Evolutionary conservation across 1,140 invertebrate genomes (phyloP), one percentile per base, ranked within the genome.

Genomic region (Seison nebaliae): DNA sequence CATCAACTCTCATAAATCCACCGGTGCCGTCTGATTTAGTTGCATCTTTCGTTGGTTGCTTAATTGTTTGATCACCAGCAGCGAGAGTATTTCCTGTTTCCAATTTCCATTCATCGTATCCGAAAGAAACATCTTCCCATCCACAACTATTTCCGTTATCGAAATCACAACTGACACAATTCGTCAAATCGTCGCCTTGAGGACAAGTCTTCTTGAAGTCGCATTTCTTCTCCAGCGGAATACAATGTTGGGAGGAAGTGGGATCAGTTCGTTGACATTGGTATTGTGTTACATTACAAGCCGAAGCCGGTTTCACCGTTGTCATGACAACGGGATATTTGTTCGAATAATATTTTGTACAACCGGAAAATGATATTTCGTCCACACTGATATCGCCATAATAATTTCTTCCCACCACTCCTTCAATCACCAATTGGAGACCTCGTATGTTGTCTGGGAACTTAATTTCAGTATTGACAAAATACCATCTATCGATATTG

Each of bases 71-170:
- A n/a, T n/a, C n/a, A n/a, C n/a, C n/a, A n/a, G n/a, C n/a, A n/a
- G n/a, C n/a, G 12, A 11, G 2, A 11, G 5, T 3, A 26, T 2
- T 3, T 26, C 24, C 24, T 26, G 24, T 26, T 26, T 8, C 6
- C 6, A 26, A 26, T 26, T 11, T 59, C 72, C 72, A 77, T 41
- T 73, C 70, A 44, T 74, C 74, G 45, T 73, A 66, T 43, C 74
- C 70, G 6, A 59, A 57, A 0, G 68, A 64, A 26, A 26, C 24
- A 26, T 26, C 12, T 26, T 26, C 24, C 24, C 24, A 26, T 26
- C 24, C 24, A 26, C 24, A 26, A 26, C 9, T 11, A 3, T 2
- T 26, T 11, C 12, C 24, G 12, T 6, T 12, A 11, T 26, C 24
- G 6, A 26, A 26, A 26, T 26, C 24, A 26, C 24, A 26, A 26